These are phyloP conservation scores for Amyelois transitella DNA, from an alignment of 1,140 invertebrate genomes.

Conservation along the genomic window DNA sequence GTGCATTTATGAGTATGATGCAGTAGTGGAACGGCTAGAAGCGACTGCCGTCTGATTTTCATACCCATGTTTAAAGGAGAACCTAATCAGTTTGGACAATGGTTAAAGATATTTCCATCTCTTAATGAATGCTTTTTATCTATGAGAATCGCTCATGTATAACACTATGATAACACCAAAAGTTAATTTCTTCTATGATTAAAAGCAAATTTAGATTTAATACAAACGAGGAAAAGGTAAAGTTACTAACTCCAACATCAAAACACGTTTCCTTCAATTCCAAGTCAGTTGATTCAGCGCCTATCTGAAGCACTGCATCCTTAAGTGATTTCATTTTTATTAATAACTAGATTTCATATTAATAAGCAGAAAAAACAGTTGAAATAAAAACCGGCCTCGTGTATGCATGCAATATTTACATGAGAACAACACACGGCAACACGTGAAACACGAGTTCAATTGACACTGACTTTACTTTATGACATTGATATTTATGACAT, in stretches of 20 bases:
- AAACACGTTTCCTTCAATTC: background rate
- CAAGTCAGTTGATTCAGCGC: background rate
- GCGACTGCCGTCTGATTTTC: too few species aligned
- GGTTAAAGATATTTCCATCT: too few species aligned
- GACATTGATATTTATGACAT: background rate
- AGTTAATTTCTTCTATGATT: too few species aligned
- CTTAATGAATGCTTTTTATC: too few species aligned
- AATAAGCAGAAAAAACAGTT: background rate
- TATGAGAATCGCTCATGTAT: too few species aligned
- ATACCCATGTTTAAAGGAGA: too few species aligned
- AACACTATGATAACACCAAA: too few species aligned
- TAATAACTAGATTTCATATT: background rate
- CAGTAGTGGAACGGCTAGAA: too few species aligned
- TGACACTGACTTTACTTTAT: background rate
- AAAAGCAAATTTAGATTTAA: too few species aligned
- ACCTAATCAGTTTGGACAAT: too few species aligned
- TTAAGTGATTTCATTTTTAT: background rate
- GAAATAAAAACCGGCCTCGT: background rate
- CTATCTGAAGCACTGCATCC: background rate
- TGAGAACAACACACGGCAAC: background rate
- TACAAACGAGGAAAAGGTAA: background rate
- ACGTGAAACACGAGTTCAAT: background rate
- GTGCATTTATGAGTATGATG: too few species aligned
- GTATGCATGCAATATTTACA: background rate
- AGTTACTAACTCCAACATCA: background rate